Percentiles rank a stretch among this genome's conserved stretches.
phyloP scores from a whole-genome alignment of 2,797 vertebrate genomes.

The Microhierax caerulescens region DNA sequence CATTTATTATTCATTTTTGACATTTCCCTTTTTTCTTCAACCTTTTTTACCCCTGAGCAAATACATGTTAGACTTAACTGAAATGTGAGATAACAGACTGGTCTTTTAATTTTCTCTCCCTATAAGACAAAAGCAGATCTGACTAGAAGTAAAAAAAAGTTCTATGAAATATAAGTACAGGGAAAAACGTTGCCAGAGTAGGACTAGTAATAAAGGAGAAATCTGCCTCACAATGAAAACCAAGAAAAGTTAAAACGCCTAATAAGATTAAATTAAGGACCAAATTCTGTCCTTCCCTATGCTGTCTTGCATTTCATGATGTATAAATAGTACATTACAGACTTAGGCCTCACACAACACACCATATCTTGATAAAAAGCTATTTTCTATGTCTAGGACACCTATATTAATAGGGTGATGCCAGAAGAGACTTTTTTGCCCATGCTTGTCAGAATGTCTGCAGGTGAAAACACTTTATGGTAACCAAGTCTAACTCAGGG shows the following conservation, averaged over 20 bases:
- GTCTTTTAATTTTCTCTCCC: slow-evolving; percentile 53
- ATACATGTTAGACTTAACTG: slow-evolving; percentile 72
- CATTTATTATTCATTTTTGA: slow-evolving; percentile 80
- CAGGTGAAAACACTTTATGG: neutral
- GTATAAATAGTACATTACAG: neutral
- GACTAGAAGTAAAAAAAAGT: slow-evolving; percentile 61
- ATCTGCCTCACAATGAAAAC: neutral
- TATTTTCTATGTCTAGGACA: neutral
- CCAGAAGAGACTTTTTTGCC: neutral
- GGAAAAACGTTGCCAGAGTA: slow-evolving; percentile 32
- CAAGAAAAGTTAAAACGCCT: neutral
- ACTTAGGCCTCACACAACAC: neutral
- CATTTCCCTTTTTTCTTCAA: slow-evolving; percentile 79
- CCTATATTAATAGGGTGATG: neutral
- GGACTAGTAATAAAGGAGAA: neutral
- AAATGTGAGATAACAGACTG: slow-evolving; percentile 71
- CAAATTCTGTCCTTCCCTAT: neutral
- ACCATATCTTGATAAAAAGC: neutral
- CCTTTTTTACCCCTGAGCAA: slow-evolving; percentile 73
- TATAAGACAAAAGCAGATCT: slow-evolving; percentile 46
- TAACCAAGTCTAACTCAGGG: neutral
- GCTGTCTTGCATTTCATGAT: neutral
- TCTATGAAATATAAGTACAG: slow-evolving; percentile 51
- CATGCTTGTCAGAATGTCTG: neutral
- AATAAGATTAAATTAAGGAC: neutral